Conservation (phyloP, 2,888 invertebrate species). For the Synergus itoensis region DNA sequence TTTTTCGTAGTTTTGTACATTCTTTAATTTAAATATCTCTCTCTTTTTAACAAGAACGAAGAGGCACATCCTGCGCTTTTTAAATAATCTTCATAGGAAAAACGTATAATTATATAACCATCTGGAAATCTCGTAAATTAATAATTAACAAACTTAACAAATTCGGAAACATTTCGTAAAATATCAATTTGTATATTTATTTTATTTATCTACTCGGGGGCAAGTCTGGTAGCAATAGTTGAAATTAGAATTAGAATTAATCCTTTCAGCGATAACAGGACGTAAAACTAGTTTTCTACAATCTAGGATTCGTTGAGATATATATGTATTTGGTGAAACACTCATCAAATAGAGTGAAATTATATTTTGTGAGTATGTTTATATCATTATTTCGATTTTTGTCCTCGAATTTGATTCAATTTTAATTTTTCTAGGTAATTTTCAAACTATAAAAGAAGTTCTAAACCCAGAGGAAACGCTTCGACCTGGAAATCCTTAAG, state of each 20-base stretch:
- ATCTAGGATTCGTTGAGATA: constrained; percentile 12
- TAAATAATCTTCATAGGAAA: constrained; percentile 28
- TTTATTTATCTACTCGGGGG: neutral
- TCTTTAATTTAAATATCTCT: constrained; percentile 46
- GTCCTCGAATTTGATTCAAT: neutral
- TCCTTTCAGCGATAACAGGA: constrained; percentile 5
- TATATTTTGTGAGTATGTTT: neutral
- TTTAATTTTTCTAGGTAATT: neutral
- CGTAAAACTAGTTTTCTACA: constrained; percentile 11
- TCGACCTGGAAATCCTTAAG: neutral
- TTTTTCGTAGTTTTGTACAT: constrained; percentile 20
- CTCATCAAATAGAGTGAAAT: constrained; percentile 23
- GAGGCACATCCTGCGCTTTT: constrained; percentile 46
- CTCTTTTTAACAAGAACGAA: constrained; percentile 55
- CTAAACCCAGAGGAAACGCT: neutral
- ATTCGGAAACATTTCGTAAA: constrained; percentile 23
- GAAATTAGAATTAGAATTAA: constrained; percentile 19
- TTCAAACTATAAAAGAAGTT: neutral
- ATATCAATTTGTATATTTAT: constrained; percentile 2
- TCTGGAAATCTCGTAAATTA: constrained; percentile 17
- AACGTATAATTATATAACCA: constrained; percentile 15
- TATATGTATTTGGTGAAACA: neutral
- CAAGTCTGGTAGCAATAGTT: constrained; percentile 1
- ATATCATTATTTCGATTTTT: neutral
- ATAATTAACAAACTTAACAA: constrained; percentile 29